Conservation (phyloP, 2,797 vertebrate species). For the Sciaenops ocellatus region DNA sequence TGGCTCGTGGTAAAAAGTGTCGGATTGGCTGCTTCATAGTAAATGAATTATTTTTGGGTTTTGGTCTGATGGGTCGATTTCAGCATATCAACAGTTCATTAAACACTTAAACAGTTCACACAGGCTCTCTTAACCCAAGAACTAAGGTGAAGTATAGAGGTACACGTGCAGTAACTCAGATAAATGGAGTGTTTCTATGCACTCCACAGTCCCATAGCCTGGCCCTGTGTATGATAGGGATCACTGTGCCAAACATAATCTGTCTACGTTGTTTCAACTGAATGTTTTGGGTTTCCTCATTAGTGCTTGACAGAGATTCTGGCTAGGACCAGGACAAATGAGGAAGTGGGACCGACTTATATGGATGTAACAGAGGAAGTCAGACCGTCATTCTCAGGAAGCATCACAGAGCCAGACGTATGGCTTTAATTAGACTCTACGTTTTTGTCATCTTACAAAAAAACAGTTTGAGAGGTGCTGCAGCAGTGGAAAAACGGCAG, state of each 20-base stretch:
- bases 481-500: conserved; percentile 52
- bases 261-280: background rate
- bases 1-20: no score
- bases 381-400: conserved; percentile 33
- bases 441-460: conserved; percentile 35
- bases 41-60: no score
- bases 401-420: conserved; percentile 26
- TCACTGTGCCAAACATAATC: background rate
- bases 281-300: background rate
- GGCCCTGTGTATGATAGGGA: background rate
- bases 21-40: no score
- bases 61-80: no score
- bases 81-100: no score
- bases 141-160: no score
- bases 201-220: background rate
- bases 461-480: conserved; percentile 16
- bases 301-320: background rate
- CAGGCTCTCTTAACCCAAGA: no score
- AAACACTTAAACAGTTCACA: no score
- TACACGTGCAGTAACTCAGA: background rate
- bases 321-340: background rate
- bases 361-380: conserved; percentile 35
- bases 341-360: conserved; percentile 12
- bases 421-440: conserved; percentile 37
- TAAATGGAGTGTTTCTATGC: background rate